Base-by-base conservation (phyloP, 2,797 vertebrate species). In the Peromyscus attwateri region DNA sequence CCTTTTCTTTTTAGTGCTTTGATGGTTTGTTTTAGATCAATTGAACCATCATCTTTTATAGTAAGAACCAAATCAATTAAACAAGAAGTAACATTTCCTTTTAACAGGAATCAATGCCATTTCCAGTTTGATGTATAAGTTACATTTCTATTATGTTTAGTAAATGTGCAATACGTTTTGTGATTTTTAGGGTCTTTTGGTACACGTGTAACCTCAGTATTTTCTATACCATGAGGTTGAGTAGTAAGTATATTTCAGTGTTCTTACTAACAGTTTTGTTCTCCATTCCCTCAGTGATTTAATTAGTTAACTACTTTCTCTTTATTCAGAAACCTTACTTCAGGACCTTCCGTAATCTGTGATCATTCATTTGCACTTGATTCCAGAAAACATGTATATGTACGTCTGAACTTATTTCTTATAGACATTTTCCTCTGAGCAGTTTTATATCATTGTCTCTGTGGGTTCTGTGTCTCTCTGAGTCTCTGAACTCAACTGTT, bases 321-420 rank as follows among this genome's bases (percentile, higher is more conserved):
- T 90, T 75, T 97, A 31, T 57, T 76, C 55, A 94, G 89, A 87
- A 92, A 92, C 57, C n/a, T 94, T 95, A 62, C 87, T 87, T 95
- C 60, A 97, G 95, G 95, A 94, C 71, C 79, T 98, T 96, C 34
- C 7, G 9, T 46, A 37, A 57, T 4, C 64, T n/a, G 57, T 6
- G 19, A 52, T 95, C 62, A 89, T 92, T 97, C 66, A 97, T 96
- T 95, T 97, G 87, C 87, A 90, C 97, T 98, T 97, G 94, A 95
- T 98, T 97, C 97, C 94, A 60, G 96, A 92, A 97, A 97, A 83
- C 64, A 97, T 64, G 90, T 96, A 77, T 92, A 76, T 90, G 92
- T 70, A 52, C 49, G 12, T 52, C 31, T 95, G 95, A 94, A 96
- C 49, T 97, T 96, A 71, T 97, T 97, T 96, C 88, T 92, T 97